These are phyloP conservation scores for Galerucella nymphaeae DNA, from an alignment of 2,888 invertebrate species.

Conservation along the genomic window DNA sequence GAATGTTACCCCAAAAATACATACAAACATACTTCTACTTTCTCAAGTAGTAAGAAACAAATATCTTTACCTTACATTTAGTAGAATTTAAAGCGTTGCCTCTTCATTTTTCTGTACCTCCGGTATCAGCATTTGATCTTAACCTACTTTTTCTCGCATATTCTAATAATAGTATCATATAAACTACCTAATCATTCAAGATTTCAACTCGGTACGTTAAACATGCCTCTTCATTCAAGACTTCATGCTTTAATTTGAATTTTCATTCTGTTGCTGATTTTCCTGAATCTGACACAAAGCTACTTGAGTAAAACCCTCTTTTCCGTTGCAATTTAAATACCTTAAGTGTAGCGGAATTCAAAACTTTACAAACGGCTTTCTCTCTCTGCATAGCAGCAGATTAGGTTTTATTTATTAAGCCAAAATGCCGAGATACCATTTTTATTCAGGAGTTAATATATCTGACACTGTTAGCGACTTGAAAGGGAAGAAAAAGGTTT, in stretches of 20 bases:
- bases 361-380: neutral
- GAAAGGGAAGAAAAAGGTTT: neutral
- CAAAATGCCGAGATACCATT: neutral
- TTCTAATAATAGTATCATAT: neutral
- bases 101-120: too few relatives aligned
- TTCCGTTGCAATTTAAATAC: conserved; percentile 28
- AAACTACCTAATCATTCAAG: neutral
- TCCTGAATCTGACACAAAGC: conserved; percentile 24
- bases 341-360: conserved; percentile 15
- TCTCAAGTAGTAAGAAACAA: too few relatives aligned
- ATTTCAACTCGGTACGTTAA: conserved; percentile 13
- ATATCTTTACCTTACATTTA: neutral
- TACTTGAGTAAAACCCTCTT: conserved; percentile 25
- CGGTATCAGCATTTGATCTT: neutral
- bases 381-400: neutral
- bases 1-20: too few relatives aligned
- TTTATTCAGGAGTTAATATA: neutral
- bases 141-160: conserved; percentile 4
- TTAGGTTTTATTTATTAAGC: conserved; percentile 2
- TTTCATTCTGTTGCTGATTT: conserved; percentile 31
- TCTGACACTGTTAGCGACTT: neutral
- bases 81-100: neutral
- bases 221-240: conserved; percentile 19
- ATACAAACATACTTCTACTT: too few relatives aligned
- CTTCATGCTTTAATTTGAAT: conserved; percentile 27